A percentile compares a stretch with the other conserved stretches of the same genome.
Evolutionary conservation across 2,888 invertebrate genomes (phyloP).

Genomic region (Dorcus hopei): DNA sequence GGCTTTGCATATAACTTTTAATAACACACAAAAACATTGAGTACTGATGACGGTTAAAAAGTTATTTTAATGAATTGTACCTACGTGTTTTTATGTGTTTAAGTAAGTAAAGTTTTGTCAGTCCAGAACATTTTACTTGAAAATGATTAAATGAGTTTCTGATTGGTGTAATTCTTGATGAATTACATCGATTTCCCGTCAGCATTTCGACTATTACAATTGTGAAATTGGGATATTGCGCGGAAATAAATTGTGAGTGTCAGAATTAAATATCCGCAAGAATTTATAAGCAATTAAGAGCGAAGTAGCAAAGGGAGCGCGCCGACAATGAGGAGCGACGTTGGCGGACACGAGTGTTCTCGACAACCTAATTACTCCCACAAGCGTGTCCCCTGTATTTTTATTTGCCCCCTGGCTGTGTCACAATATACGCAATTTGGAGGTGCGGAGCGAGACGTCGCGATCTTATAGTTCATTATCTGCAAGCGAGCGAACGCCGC

Average conservation of each 20-base stretch:
- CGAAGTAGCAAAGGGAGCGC: conserved; percentile 17
- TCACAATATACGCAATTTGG: conserved; percentile 50
- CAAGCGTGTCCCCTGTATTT: conserved; percentile 36
- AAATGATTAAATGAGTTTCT: too few species aligned
- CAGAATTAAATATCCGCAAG: conserved; percentile 34
- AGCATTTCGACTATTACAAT: conserved; percentile 20
- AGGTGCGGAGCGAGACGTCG: conserved; percentile 22
- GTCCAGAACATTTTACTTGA: too few species aligned
- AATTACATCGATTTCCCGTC: conserved; percentile 12
- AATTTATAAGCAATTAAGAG: conserved; percentile 31
- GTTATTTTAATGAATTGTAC: too few species aligned
- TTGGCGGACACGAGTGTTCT: conserved; percentile 46
- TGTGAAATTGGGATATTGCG: conserved; percentile 30
- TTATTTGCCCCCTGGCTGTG: conserved; percentile 47
- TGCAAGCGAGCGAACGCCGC: conserved; percentile 20
- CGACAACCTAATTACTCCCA: conserved; percentile 55
- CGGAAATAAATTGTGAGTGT: conserved; percentile 29
- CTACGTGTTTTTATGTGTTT: too few species aligned
- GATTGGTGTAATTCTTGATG: background rate
- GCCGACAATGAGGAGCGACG: conserved; percentile 18
- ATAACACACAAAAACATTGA: too few species aligned
- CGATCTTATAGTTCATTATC: conserved; percentile 33
- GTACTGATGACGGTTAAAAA: too few species aligned
- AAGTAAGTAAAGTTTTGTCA: too few species aligned
- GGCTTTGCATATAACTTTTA: too few species aligned